phyloP scores from a whole-genome alignment of 2,888 invertebrate genomes.

The Tethea ocularis region DNA sequence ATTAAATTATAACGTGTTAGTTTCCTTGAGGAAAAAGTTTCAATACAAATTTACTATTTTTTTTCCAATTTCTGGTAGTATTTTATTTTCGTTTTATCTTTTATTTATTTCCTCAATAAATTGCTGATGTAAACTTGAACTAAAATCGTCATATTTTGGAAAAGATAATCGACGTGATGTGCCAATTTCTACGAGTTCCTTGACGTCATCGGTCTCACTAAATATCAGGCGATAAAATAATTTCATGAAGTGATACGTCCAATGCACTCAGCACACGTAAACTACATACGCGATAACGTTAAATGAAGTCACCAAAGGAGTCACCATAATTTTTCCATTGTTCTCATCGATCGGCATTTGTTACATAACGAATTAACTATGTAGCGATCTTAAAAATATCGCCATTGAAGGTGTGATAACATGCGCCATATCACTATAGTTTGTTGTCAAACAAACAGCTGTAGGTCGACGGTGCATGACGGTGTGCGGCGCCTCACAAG shows the following conservation, averaged over 20 bases:
- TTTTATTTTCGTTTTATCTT: background rate
- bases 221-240: slow-evolving; percentile 39
- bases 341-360: slow-evolving; percentile 7
- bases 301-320: slow-evolving; percentile 21
- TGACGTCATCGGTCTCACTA: slow-evolving; percentile 44
- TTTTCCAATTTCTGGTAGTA: too few relatives aligned
- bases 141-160: background rate
- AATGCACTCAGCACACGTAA: slow-evolving; percentile 38
- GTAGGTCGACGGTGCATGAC: slow-evolving; percentile 61
- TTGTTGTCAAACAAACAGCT: slow-evolving; percentile 76
- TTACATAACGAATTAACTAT: background rate
- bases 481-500: slow-evolving; percentile 58
- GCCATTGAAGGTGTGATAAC: slow-evolving; percentile 32
- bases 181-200: slow-evolving; percentile 15
- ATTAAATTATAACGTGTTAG: too few relatives aligned
- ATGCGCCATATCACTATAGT: slow-evolving; percentile 46
- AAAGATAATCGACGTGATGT: slow-evolving; percentile 8
- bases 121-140: background rate
- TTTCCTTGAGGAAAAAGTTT: too few relatives aligned
- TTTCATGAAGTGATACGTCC: slow-evolving; percentile 45
- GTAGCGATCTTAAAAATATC: background rate
- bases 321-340: slow-evolving; percentile 30
- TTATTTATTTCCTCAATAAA: background rate
- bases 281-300: slow-evolving; percentile 30
- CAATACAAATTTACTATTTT: too few relatives aligned